phyloP scores from a whole-genome alignment of 2,797 vertebrate species.

The Xerus rutilus region DNA sequence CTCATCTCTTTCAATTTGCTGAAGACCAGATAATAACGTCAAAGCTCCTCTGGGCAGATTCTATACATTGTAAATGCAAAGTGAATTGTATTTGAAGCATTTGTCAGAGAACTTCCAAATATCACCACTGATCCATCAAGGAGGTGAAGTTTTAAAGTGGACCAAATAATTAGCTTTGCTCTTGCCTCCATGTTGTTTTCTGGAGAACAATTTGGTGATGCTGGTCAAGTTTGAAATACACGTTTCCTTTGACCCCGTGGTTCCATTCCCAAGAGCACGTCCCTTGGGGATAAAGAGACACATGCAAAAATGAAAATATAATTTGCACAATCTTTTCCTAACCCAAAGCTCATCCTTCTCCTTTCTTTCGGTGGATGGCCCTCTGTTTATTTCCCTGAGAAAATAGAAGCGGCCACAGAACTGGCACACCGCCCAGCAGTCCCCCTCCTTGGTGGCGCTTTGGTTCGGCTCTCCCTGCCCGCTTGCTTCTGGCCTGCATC shows the following conservation, averaged over 20 bases:
- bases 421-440: accelerated
- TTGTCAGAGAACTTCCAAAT: neutral
- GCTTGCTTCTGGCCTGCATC: neutral
- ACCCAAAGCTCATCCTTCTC: neutral
- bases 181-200: neutral
- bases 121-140: neutral
- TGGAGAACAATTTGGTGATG: neutral
- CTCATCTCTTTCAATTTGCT: conserved; percentile 5
- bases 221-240: neutral
- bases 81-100: neutral
- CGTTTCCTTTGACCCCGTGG: neutral
- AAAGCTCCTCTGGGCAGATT: neutral
- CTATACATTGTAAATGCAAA: neutral
- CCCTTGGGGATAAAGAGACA: neutral
- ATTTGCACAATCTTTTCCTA: neutral
- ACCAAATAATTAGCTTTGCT: neutral
- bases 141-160: neutral
- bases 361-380: neutral
- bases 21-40: neutral
- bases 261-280: neutral
- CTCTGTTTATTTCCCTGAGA: neutral
- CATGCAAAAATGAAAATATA: neutral
- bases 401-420: neutral
- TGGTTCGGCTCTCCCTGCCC: neutral
- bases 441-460: accelerated